Evolutionary conservation across 2,797 vertebrate genomes (phyloP), one percentile per base, ranked within the genome.

Genomic region (Crocidura indochinensis): DNA sequence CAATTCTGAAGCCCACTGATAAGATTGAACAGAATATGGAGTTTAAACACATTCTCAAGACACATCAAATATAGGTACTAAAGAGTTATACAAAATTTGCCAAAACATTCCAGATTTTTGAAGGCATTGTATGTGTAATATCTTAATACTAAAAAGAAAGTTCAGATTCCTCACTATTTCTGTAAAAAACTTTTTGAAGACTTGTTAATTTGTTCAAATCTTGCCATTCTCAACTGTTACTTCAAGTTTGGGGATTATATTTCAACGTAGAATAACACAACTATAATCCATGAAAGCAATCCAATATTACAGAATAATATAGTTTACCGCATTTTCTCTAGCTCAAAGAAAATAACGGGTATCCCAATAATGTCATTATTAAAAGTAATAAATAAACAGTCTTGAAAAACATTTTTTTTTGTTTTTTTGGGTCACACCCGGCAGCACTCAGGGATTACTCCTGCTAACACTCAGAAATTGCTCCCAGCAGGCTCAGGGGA

Each of bases 321-420:
- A 83, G 69, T 92, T 97, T 95, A 97, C 95, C 94, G 96, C 87
- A 62, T 96, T 94, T 95, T 72, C n/a, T 93, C 87, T 93, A 82
- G 91, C 95, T 95, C 97, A 97, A 96, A 95, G 94, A 95, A 98
- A 98, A 98, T 92, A 97, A 96, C 89, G 93, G 90, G 51, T 91
- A 97, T 96, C 84, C 93, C 87, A 97, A 91, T 97, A 97, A 98
- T 97, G 93, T 96, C 94, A 97, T 97, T 97, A 97, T 96, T 97
- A 97, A 97, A 97, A 96, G 96, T 95, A 97, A 97, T 96, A 95
- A 94, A 95, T 85, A 95, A 94, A 94, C 91, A 97, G 38, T 38
- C 38, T 38, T 2, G 38, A 38, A 38, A 38, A 38, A 38, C 38
- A 38, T 38, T 38, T 38, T 38, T 38, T 38, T 2, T 38, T 38